Conservation (phyloP, 2,888 invertebrate species). For the Schrankia costaestrigalis region DNA sequence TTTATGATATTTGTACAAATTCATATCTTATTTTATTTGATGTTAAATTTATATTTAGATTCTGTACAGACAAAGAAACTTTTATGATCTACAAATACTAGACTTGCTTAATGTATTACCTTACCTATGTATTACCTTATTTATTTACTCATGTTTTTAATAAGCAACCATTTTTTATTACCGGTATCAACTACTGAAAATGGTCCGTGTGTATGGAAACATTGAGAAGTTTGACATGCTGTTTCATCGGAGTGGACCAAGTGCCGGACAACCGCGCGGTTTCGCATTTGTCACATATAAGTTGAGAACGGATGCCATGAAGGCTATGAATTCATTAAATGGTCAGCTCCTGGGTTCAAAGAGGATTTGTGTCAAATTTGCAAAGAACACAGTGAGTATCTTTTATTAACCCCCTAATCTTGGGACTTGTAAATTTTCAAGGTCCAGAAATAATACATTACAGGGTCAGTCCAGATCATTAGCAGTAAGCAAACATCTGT, state of each 20-base stretch:
- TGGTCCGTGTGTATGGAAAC: constrained; percentile 95
- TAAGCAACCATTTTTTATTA: constrained; percentile 79
- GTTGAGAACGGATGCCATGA: constrained; percentile 83
- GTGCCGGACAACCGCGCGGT: constrained; percentile 93
- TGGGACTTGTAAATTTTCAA: constrained; percentile 1
- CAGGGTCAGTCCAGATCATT: no score
- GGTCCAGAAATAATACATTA: no score
- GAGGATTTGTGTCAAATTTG: constrained; percentile 89
- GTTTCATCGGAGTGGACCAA: constrained; percentile 94
- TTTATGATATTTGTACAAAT: no score
- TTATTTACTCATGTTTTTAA: constrained; percentile 29
- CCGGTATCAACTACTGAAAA: constrained; percentile 97
- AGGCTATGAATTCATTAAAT: constrained; percentile 86
- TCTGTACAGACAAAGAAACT: no score
- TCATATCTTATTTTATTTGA: no score
- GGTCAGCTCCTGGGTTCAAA: constrained; percentile 88
- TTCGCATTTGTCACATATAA: constrained; percentile 96
- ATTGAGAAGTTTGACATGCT: constrained; percentile 98
- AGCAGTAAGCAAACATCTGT: no score
- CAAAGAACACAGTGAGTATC: constrained; percentile 82
- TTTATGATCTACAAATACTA: no score
- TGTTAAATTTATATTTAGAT: no score
- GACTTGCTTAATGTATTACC: no score
- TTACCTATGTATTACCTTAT: no score
- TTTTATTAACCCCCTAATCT: neutral